Percentiles rank a stretch among this genome's conserved stretches.
Evolutionary conservation across 2,797 vertebrate species (phyloP).

Genomic region (Myripristis jacobus): DNA sequence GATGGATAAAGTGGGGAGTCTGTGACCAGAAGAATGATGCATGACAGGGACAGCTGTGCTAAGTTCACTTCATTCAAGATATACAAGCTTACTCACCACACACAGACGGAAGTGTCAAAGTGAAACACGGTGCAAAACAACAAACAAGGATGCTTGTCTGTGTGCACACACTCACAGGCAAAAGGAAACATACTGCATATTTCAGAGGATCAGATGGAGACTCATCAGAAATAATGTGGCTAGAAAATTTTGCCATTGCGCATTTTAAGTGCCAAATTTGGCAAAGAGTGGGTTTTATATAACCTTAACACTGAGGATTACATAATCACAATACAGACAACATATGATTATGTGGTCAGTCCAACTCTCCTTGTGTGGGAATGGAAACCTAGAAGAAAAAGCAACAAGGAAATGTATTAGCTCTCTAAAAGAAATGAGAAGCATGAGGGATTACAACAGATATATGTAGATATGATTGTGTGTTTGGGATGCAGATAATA

Average conservation of each 20-base stretch:
- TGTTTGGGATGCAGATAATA: no score
- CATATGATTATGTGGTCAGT: slow-evolving; percentile 1
- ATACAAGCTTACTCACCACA: slow-evolving; percentile 65
- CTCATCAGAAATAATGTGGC: not conserved
- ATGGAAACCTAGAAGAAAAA: no score
- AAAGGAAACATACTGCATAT: slow-evolving; percentile 26
- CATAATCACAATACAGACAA: not conserved
- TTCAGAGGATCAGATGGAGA: slow-evolving; percentile 41
- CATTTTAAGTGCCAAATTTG: slow-evolving; percentile 7
- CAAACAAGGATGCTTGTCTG: slow-evolving; percentile 17
- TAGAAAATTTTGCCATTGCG: not conserved
- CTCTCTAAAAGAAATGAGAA: no score
- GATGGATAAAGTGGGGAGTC: slow-evolving; percentile 72
- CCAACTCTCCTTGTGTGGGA: no score
- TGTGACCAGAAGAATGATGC: slow-evolving; percentile 77
- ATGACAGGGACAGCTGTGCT: slow-evolving; percentile 78
- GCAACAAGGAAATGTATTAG: no score
- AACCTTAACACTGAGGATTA: no score
- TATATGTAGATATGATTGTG: no score
- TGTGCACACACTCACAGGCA: slow-evolving; percentile 21
- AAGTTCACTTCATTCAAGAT: slow-evolving; percentile 74
- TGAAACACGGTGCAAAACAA: slow-evolving; percentile 49
- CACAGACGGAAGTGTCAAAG: slow-evolving; percentile 57
- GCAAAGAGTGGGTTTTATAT: not conserved
- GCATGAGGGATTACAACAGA: no score